A percentile compares a stretch with the other conserved stretches of the same genome.
Evolutionary conservation across 2,888 invertebrate species (phyloP).

Genomic region (Lumbricus terrestris): DNA sequence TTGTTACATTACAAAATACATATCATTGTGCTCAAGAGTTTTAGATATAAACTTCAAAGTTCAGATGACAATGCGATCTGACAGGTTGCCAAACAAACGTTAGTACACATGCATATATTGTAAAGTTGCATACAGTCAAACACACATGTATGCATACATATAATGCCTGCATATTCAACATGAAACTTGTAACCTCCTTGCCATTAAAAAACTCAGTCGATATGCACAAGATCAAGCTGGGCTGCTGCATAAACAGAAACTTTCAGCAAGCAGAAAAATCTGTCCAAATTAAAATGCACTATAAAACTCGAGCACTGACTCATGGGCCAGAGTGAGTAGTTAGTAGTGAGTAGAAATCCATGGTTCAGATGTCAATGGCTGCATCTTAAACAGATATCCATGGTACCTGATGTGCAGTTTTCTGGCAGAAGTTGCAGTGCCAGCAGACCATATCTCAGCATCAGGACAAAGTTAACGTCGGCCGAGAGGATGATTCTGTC

Average conservation of each 20-base stretch:
- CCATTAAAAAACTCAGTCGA: background rate
- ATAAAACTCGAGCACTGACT: background rate
- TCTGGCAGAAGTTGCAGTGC: conserved; percentile 74
- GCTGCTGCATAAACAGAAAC: background rate
- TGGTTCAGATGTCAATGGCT: background rate
- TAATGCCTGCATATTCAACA: background rate
- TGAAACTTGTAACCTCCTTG: background rate
- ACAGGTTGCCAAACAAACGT: too few species aligned
- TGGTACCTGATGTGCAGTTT: conserved; percentile 72
- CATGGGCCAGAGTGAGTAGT: too few species aligned
- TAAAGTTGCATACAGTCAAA: too few species aligned
- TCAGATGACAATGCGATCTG: too few species aligned
- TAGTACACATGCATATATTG: too few species aligned
- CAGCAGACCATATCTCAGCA: conserved; percentile 74
- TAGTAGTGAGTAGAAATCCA: background rate
- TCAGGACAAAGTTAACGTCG: conserved; percentile 74
- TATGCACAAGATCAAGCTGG: background rate
- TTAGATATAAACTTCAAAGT: too few species aligned
- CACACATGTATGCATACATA: background rate
- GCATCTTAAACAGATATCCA: background rate
- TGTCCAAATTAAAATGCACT: background rate
- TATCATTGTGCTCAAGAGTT: too few species aligned
- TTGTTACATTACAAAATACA: too few species aligned
- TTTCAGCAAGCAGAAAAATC: background rate
- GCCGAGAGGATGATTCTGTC: conserved; percentile 58